Evolutionary conservation across 2,113 vertebrate genomes (phyloP).

Genomic region (Lynx canadensis): DNA sequence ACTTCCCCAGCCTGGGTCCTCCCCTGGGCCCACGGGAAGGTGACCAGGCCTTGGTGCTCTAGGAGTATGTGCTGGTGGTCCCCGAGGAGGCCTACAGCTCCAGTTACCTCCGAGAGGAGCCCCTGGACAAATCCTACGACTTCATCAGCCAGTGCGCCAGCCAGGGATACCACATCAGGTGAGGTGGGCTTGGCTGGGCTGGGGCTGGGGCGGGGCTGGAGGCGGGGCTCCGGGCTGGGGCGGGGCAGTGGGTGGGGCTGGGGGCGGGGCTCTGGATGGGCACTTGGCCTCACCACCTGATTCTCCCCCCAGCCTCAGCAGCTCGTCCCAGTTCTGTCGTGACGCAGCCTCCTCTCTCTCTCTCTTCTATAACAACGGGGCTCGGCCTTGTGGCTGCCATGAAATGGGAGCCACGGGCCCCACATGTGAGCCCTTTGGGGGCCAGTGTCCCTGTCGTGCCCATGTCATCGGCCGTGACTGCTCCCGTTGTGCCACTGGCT

Average conservation of each 20-base stretch:
- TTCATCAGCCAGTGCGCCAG: constrained; percentile 97
- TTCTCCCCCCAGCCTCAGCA: constrained; percentile 84
- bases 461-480: constrained; percentile 96
- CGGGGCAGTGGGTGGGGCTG: rapidly evolving
- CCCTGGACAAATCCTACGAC: constrained; percentile 96
- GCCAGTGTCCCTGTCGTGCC: constrained; percentile 93
- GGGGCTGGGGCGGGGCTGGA: rapidly evolving
- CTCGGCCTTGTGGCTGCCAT: constrained; percentile 92
- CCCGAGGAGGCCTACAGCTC: constrained; percentile 92
- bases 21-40: neutral
- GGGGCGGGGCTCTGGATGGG: rapidly evolving
- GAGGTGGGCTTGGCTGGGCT: constrained; percentile 86
- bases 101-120: constrained; percentile 92
- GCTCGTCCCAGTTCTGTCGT: constrained; percentile 90
- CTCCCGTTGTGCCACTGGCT: constrained; percentile 94
- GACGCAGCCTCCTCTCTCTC: constrained; percentile 92
- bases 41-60: neutral
- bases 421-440: constrained; percentile 92
- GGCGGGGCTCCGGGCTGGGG: rapidly evolving
- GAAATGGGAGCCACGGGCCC: constrained; percentile 90
- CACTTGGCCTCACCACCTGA: neutral
- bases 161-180: constrained; percentile 95
- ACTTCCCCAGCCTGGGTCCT: rapidly evolving
- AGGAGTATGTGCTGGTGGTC: constrained; percentile 96
- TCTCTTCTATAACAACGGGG: constrained; percentile 96